Evolutionary conservation across 2,888 invertebrate species (phyloP).

Genomic region (Coleophora deauratella): DNA sequence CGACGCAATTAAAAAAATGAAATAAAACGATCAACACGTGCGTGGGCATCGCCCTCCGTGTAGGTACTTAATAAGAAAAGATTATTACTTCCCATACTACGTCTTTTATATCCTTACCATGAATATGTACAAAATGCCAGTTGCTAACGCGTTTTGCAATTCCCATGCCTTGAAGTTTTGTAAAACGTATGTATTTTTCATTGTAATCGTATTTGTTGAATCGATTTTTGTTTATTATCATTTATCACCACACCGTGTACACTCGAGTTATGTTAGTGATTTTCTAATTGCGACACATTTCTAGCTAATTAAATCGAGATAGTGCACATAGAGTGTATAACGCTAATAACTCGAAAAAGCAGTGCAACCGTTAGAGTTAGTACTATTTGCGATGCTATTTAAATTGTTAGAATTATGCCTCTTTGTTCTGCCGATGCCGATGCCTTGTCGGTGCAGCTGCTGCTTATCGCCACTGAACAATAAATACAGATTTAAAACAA

Average conservation of each 20-base stretch:
- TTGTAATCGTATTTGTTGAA: too few species aligned
- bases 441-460: conserved; percentile 63
- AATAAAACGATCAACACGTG: conserved; percentile 42
- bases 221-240: too few species aligned
- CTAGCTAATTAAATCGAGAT: conserved; percentile 47
- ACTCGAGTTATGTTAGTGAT: too few species aligned
- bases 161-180: too few species aligned
- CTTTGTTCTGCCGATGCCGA: conserved; percentile 63
- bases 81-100: too few species aligned
- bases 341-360: conserved; percentile 35
- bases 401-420: conserved; percentile 48
- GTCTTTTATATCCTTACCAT: too few species aligned
- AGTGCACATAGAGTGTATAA: conserved; percentile 45
- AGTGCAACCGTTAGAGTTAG: conserved; percentile 29
- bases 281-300: conserved; percentile 43
- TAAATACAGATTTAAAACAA: conserved; percentile 59
- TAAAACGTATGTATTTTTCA: too few species aligned
- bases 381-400: conserved; percentile 45
- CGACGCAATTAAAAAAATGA: conserved; percentile 54
- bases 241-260: too few species aligned
- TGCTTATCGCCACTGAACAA: conserved; percentile 56
- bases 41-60: conserved; percentile 36
- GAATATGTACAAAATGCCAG: too few species aligned
- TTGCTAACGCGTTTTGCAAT: too few species aligned
- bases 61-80: neutral